Percentiles rank a stretch among this genome's conserved stretches.
Conservation (phyloP, 2,113 vertebrate genomes). For the Centrocercus urophasianus region DNA sequence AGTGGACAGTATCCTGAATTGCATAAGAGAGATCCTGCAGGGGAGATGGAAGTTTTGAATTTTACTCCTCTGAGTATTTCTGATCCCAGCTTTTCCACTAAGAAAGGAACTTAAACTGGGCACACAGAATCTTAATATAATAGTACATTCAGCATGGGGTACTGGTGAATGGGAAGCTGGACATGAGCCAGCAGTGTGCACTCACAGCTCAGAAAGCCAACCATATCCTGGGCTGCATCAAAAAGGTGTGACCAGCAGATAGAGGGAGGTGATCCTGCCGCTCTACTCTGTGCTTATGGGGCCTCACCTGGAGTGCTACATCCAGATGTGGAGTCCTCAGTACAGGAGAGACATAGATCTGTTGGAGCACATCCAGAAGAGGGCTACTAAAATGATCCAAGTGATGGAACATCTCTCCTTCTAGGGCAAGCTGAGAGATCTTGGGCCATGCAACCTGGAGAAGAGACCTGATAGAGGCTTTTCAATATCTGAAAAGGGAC, state of each 20-base stretch:
- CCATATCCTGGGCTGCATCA: not conserved
- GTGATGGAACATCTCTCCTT: not conserved
- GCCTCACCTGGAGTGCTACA: not conserved
- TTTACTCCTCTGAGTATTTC: not conserved
- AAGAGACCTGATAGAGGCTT: not conserved
- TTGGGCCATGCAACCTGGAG: not conserved
- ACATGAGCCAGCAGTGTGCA: not conserved
- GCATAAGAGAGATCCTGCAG: not conserved
- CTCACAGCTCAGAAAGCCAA: not conserved
- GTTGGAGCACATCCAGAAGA: not conserved
- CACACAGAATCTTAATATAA: not conserved
- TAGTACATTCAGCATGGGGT: not conserved
- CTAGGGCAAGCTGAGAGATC: not conserved
- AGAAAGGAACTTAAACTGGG: not conserved
- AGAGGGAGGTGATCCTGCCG: not conserved
- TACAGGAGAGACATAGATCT: not conserved
- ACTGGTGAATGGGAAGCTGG: not conserved
- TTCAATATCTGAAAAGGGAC: not conserved
- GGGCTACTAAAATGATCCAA: not conserved
- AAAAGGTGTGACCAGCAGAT: not conserved
- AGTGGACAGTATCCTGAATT: accelerated
- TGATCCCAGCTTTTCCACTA: not conserved
- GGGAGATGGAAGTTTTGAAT: not conserved
- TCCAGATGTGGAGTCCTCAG: not conserved
- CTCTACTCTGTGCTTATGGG: not conserved